phyloP scores from a whole-genome alignment of 2,113 vertebrate genomes.

The Melanotaenia duboulayi region DNA sequence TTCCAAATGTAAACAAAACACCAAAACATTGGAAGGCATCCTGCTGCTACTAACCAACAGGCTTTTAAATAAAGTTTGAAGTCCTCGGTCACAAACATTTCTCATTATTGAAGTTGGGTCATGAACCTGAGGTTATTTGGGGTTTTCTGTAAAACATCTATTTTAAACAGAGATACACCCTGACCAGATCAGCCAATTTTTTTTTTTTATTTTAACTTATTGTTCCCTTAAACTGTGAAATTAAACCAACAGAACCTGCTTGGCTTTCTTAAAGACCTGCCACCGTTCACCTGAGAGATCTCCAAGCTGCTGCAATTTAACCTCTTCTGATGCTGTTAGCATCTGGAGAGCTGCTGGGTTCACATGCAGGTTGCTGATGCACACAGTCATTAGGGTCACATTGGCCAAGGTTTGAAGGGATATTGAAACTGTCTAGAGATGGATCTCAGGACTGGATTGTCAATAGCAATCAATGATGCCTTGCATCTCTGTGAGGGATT shows the following conservation, averaged over 20 bases:
- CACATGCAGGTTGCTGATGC: neutral
- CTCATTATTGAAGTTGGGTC: no score
- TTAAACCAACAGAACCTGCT: neutral
- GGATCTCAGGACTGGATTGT: neutral
- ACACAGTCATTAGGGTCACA: neutral
- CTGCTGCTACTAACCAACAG: neutral
- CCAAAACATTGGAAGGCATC: neutral
- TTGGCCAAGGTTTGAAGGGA: neutral
- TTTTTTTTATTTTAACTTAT: no score
- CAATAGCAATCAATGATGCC: neutral
- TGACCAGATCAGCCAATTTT: no score
- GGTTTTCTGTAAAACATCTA: no score
- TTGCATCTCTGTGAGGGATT: neutral
- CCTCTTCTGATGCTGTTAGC: neutral
- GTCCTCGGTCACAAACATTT: no score
- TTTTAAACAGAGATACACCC: no score
- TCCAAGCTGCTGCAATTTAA: neutral
- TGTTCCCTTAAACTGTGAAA: neutral
- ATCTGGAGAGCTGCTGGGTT: neutral
- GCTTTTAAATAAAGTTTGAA: neutral
- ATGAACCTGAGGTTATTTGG: no score
- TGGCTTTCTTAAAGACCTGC: neutral
- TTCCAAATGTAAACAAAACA: constrained; percentile 14
- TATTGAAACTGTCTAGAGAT: neutral
- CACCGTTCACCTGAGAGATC: neutral